These are phyloP conservation scores for Empidonax traillii DNA, from an alignment of 2,113 vertebrate genomes.

Conservation along the genomic window DNA sequence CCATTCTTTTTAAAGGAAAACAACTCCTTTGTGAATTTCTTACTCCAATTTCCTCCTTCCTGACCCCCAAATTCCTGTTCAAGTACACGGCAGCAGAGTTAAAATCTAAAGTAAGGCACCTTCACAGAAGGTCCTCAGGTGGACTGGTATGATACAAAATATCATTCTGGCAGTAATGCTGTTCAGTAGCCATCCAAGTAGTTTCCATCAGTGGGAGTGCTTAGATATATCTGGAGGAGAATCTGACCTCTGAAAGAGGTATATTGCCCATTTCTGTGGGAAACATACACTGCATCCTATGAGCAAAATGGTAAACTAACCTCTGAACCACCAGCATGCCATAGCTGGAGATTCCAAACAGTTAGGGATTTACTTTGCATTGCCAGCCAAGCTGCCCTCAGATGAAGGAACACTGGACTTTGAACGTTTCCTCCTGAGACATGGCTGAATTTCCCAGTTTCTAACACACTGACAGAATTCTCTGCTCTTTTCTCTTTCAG, in stretches of 20 bases:
- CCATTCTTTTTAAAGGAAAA: not conserved
- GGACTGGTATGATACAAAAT: not conserved
- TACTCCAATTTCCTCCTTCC: not conserved
- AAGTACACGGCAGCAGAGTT: not conserved
- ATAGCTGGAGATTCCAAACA: not conserved
- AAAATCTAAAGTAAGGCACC: not conserved
- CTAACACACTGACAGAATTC: not conserved
- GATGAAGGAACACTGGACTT: not conserved
- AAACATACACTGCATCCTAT: not conserved
- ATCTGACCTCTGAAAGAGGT: not conserved
- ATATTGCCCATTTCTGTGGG: not conserved
- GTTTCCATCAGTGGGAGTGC: not conserved
- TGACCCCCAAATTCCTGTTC: not conserved
- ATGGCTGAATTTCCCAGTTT: not conserved
- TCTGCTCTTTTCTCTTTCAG: not conserved
- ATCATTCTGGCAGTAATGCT: not conserved
- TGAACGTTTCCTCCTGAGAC: not conserved
- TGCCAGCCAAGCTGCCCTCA: not conserved
- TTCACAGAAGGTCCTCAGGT: not conserved
- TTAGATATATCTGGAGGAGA: not conserved
- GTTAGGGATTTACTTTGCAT: not conserved
- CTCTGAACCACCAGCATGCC: not conserved
- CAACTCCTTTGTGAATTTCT: not conserved
- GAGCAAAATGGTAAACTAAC: not conserved
- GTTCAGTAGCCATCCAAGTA: not conserved